Percentiles rank a stretch among this genome's conserved stretches.
These are phyloP conservation scores for Prunella himalayana DNA, from an alignment of 2,113 vertebrate species.

Conservation along the genomic window DNA sequence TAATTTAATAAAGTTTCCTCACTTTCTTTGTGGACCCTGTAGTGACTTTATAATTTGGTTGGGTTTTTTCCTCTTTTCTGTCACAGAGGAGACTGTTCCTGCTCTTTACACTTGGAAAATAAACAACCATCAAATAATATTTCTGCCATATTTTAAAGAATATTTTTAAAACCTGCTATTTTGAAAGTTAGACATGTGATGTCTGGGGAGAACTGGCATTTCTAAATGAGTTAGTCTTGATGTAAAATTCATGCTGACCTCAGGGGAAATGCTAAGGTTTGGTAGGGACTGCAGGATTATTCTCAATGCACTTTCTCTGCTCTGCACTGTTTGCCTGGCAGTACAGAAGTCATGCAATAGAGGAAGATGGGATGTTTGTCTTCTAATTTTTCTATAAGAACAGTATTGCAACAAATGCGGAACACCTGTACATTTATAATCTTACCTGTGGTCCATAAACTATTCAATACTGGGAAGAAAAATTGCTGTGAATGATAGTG, in stretches of 20 bases:
- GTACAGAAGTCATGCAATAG: background rate
- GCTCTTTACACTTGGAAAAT: background rate
- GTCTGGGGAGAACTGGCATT: background rate
- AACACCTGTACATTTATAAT: background rate
- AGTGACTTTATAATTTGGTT: background rate
- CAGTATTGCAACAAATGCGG: background rate
- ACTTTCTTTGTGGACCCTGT: background rate
- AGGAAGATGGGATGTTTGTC: background rate
- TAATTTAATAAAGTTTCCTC: slow-evolving; percentile 5
- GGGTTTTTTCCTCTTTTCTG: background rate
- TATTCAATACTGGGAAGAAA: background rate
- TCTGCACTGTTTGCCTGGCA: background rate
- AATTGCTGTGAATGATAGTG: background rate
- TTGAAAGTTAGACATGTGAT: background rate
- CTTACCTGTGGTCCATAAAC: background rate
- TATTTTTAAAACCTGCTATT: background rate
- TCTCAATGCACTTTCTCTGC: background rate
- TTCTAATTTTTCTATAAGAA: background rate
- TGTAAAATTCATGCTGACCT: background rate
- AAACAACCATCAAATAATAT: background rate
- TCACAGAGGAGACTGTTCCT: background rate
- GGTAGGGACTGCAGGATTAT: background rate
- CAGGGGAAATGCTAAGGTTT: background rate
- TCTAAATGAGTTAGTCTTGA: background rate
- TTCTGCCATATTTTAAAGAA: background rate